These are phyloP conservation scores for Myoxocephalus aenaeus DNA, from an alignment of 2,797 vertebrate genomes.

Conservation along the genomic window DNA sequence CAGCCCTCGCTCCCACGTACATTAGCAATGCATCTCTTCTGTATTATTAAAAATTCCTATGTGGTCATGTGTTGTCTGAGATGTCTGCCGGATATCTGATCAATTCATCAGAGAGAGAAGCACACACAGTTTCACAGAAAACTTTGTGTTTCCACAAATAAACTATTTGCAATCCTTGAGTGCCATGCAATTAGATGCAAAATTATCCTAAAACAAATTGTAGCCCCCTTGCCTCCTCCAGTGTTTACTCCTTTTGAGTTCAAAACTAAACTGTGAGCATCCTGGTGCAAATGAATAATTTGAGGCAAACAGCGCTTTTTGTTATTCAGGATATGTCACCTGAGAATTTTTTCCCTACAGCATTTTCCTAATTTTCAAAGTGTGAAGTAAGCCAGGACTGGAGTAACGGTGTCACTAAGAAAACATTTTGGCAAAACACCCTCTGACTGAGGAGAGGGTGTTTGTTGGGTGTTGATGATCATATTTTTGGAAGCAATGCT, in stretches of 20 bases:
- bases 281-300: neutral
- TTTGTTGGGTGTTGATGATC: neutral
- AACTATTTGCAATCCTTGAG: neutral
- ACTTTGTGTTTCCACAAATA: neutral
- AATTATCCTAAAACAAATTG: neutral
- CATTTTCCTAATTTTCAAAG: constrained; percentile 3
- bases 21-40: neutral
- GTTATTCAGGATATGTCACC: constrained; percentile 8
- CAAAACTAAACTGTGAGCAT: neutral
- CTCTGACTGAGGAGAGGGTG: neutral
- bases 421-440: neutral
- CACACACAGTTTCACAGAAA: neutral
- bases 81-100: neutral
- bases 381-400: constrained; percentile 5
- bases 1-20: neutral
- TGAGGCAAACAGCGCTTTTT: neutral
- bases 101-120: neutral
- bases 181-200: neutral
- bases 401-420: neutral
- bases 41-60: neutral
- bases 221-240: neutral
- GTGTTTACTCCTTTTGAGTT: neutral
- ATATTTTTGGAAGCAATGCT: neutral
- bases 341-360: constrained; percentile 11
- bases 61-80: neutral